These are phyloP conservation scores for Agrochola lychnidis DNA, from an alignment of 2,888 invertebrate species.

Conservation along the genomic window DNA sequence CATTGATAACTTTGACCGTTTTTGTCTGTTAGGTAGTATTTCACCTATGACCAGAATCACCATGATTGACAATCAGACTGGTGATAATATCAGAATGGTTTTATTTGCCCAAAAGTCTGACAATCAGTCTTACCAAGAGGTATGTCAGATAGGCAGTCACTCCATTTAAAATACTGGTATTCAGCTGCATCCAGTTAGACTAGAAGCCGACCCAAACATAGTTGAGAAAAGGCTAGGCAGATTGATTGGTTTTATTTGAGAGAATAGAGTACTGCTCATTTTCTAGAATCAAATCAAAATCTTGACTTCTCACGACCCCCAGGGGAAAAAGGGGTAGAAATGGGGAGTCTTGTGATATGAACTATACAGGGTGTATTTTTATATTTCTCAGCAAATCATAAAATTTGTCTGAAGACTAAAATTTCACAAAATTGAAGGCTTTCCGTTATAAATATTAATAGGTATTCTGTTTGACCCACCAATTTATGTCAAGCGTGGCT, in stretches of 20 bases:
- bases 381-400: slow-evolving; percentile 21
- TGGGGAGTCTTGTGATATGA: not conserved
- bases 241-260: not conserved
- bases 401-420: not conserved
- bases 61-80: fast-evolving
- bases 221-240: not conserved
- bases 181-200: not conserved
- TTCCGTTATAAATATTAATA: slow-evolving; percentile 36
- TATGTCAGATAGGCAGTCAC: not conserved
- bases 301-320: slow-evolving; percentile 1
- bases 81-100: not conserved
- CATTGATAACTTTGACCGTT: not conserved
- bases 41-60: not conserved
- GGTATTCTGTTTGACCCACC: slow-evolving; percentile 20
- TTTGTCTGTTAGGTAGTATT: not conserved
- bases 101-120: not conserved
- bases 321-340: not conserved
- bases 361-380: slow-evolving; percentile 16
- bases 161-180: not conserved
- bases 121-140: not conserved
- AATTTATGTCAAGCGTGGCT: slow-evolving; percentile 42
- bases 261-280: not conserved
- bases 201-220: not conserved
- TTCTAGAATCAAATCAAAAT: slow-evolving; percentile 22
- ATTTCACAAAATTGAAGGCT: slow-evolving; percentile 11